phyloP scores from a whole-genome alignment of 2,888 invertebrate species.

The Argyra leucocephala region DNA sequence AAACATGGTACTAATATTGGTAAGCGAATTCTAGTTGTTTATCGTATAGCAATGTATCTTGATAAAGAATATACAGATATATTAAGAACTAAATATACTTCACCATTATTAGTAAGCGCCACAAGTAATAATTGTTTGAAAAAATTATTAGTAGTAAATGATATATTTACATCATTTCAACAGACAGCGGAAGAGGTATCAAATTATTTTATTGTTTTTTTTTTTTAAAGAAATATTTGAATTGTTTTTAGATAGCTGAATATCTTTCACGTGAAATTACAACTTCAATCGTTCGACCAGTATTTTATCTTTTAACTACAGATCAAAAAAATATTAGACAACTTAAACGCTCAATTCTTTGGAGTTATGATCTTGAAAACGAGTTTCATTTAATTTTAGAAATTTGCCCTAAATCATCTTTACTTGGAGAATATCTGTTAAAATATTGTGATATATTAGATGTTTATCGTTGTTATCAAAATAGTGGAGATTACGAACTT shows the following conservation, averaged over 20 bases:
- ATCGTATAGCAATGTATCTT: slow-evolving; percentile 49
- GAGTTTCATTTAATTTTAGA: slow-evolving; percentile 47
- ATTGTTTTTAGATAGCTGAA: slow-evolving; percentile 44
- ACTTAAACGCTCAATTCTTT: slow-evolving; percentile 38
- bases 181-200: slow-evolving; percentile 46
- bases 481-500: slow-evolving; percentile 31
- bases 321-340: slow-evolving; percentile 33
- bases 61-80: slow-evolving; percentile 50
- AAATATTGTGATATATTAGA: slow-evolving; percentile 42
- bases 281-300: slow-evolving; percentile 43
- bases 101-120: slow-evolving; percentile 47
- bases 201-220: background rate
- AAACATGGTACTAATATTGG: slow-evolving; percentile 48
- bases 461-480: slow-evolving; percentile 38
- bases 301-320: slow-evolving; percentile 40
- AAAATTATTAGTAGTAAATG: slow-evolving; percentile 52
- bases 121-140: slow-evolving; percentile 47
- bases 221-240: background rate
- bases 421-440: slow-evolving; percentile 46
- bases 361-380: slow-evolving; percentile 46
- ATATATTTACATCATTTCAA: slow-evolving; percentile 50
- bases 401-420: slow-evolving; percentile 46
- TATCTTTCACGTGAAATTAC: slow-evolving; percentile 51
- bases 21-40: slow-evolving; percentile 48
- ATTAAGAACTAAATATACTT: slow-evolving; percentile 46